Conservation (phyloP, 2,888 invertebrate species). For the Cactoblastis cactorum region DNA sequence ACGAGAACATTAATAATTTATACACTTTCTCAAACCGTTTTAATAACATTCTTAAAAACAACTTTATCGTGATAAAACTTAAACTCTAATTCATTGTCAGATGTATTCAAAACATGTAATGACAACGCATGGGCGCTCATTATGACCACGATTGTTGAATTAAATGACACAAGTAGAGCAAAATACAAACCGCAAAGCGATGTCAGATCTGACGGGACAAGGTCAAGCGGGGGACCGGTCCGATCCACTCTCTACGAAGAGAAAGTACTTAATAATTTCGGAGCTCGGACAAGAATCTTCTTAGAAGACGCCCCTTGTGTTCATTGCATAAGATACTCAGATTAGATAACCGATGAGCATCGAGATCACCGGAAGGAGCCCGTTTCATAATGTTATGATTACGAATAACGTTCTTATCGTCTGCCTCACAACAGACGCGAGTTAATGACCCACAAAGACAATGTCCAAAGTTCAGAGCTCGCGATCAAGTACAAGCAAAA, state of each 20-base stretch:
- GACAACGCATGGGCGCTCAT: not conserved
- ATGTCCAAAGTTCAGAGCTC: not conserved
- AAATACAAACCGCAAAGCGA: not conserved
- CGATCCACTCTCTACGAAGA: slow-evolving; percentile 5
- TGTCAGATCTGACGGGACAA: slow-evolving; percentile 1
- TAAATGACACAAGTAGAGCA: not conserved
- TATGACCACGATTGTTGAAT: slow-evolving; percentile 4
- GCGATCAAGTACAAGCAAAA: not conserved
- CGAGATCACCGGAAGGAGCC: not conserved
- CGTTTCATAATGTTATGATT: not conserved
- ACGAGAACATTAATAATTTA: not conserved
- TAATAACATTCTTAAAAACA: not conserved
- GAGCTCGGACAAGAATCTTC: not conserved
- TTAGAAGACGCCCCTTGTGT: not conserved
- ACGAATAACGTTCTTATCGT: not conserved
- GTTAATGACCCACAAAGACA: not conserved
- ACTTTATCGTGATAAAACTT: not conserved
- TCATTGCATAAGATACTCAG: not conserved
- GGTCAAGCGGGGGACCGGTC: not conserved
- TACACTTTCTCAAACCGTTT: not conserved
- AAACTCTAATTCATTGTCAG: not conserved
- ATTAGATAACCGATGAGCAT: slow-evolving; percentile 6
- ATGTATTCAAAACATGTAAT: not conserved
- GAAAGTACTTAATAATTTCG: slow-evolving; percentile 2
- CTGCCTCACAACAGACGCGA: not conserved